phyloP scores from a whole-genome alignment of 2,113 vertebrate species.

The Talpa occidentalis region DNA sequence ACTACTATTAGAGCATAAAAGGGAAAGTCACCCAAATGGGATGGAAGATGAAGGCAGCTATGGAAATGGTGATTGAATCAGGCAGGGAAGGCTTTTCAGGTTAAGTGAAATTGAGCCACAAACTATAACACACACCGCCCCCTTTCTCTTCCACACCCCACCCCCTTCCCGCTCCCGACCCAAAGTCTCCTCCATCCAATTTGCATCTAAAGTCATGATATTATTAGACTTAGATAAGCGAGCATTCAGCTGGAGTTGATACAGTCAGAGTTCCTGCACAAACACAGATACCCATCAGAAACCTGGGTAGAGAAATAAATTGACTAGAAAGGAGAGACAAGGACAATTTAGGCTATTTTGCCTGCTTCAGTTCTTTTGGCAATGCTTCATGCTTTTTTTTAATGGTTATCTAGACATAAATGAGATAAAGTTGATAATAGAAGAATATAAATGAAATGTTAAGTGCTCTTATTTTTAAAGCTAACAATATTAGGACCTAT shows the following conservation, averaged over 20 bases:
- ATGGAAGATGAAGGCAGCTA: not conserved
- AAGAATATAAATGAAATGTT: constrained; percentile 20
- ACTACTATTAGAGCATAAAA: fast-evolving
- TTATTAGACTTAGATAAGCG: constrained; percentile 7
- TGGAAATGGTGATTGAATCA: not conserved
- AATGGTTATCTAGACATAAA: constrained; percentile 55
- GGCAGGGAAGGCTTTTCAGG: not conserved
- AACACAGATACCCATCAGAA: constrained; percentile 52
- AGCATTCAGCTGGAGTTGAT: not conserved
- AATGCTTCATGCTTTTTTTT: not conserved
- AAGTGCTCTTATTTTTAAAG: constrained; percentile 47
- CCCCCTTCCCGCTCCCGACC: no score
- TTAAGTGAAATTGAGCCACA: not conserved
- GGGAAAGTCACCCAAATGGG: not conserved
- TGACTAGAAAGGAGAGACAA: constrained; percentile 41
- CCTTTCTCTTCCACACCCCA: not conserved
- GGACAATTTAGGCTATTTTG: not conserved
- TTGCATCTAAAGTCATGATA: not conserved
- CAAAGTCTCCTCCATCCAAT: not conserved
- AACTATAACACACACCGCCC: not conserved
- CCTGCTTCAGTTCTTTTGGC: not conserved
- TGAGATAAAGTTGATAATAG: constrained; percentile 55
- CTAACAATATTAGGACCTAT: constrained; percentile 12
- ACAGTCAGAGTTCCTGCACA: not conserved
- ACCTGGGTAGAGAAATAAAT: constrained; percentile 3